These are phyloP conservation scores for Forbesichthys papilliferus DNA, from an alignment of 2,113 vertebrate genomes.

Conservation along the genomic window DNA sequence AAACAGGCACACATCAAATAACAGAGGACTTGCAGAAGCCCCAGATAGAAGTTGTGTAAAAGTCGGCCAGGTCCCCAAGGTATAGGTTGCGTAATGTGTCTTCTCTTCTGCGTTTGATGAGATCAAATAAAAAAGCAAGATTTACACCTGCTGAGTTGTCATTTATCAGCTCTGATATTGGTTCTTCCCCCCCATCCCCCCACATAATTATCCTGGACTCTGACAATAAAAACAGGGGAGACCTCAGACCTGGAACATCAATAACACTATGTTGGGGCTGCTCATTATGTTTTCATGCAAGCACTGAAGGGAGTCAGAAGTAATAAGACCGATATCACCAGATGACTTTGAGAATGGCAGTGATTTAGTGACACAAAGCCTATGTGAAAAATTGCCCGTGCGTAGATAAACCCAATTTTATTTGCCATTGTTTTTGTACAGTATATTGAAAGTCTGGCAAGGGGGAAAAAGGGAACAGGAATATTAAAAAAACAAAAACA, in stretches of 20 bases:
- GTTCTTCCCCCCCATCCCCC: not conserved
- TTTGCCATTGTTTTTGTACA: conserved; percentile 11
- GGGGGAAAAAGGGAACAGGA: not conserved
- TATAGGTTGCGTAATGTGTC: conserved; percentile 66
- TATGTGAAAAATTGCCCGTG: conserved; percentile 29
- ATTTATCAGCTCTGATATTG: conserved; percentile 67
- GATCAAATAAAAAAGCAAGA: conserved; percentile 59
- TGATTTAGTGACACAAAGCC: conserved; percentile 25
- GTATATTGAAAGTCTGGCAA: conserved; percentile 34
- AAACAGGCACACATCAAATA: conserved; percentile 61
- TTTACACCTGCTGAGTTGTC: conserved; percentile 65
- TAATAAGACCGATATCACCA: conserved; percentile 56
- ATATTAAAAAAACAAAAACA: conserved; percentile 20
- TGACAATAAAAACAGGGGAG: conserved; percentile 47
- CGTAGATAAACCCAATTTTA: conserved; percentile 34
- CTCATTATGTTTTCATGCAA: conserved; percentile 62
- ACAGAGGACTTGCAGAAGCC: conserved; percentile 52
- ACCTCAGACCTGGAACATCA: conserved; percentile 57
- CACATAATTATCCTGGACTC: conserved; percentile 66
- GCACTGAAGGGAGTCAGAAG: conserved; percentile 37
- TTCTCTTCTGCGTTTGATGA: conserved; percentile 65
- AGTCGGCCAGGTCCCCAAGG: conserved; percentile 69
- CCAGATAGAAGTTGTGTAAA: conserved; percentile 63
- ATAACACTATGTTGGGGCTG: conserved; percentile 47
- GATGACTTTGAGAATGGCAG: conserved; percentile 44